Percentiles rank a stretch among this genome's conserved stretches.
These are phyloP conservation scores for Chorisops tibialis DNA, from an alignment of 2,888 invertebrate species.

Conservation along the genomic window DNA sequence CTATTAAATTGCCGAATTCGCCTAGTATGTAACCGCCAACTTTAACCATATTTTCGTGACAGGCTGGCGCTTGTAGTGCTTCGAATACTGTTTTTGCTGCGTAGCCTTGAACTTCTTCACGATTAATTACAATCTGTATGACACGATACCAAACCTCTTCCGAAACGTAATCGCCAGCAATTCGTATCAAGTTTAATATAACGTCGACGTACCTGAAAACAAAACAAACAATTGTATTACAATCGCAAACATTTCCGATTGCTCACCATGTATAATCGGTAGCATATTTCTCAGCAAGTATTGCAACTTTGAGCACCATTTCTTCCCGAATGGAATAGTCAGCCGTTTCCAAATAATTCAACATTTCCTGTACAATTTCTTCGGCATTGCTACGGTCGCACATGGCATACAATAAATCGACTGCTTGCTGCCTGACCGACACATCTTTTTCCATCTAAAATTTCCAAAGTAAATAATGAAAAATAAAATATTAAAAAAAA, in stretches of 20 bases:
- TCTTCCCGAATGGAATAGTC: slow-evolving; percentile 99
- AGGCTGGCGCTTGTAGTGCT: slow-evolving; percentile 97
- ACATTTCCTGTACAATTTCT: slow-evolving; percentile 99
- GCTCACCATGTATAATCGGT: slow-evolving; percentile 96
- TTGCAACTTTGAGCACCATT: slow-evolving; percentile 99
- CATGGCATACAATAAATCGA: slow-evolving; percentile 98
- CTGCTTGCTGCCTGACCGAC: slow-evolving; percentile 95
- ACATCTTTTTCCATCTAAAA: slow-evolving; percentile 92
- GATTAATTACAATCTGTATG: slow-evolving; percentile 98
- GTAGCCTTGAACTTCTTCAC: slow-evolving; percentile 99
- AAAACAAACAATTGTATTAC: background rate
- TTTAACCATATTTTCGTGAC: slow-evolving; percentile 99
- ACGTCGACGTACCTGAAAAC: slow-evolving; percentile 76
- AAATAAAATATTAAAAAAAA: background rate
- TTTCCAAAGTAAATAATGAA: background rate
- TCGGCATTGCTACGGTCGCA: slow-evolving; percentile 99
- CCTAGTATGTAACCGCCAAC: slow-evolving; percentile 99
- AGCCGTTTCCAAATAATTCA: slow-evolving; percentile 97
- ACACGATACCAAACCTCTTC: slow-evolving; percentile 99
- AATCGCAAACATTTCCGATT: background rate
- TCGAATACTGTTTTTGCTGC: slow-evolving; percentile 99
- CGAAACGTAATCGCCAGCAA: slow-evolving; percentile 99
- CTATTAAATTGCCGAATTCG: slow-evolving; percentile 98
- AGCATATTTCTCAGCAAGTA: slow-evolving; percentile 98
- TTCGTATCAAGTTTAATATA: slow-evolving; percentile 95